Percentiles rank a stretch among this genome's conserved stretches.
Evolutionary conservation across 2,888 invertebrate species (phyloP).

Genomic region (Nephrocerus scutellatus): DNA sequence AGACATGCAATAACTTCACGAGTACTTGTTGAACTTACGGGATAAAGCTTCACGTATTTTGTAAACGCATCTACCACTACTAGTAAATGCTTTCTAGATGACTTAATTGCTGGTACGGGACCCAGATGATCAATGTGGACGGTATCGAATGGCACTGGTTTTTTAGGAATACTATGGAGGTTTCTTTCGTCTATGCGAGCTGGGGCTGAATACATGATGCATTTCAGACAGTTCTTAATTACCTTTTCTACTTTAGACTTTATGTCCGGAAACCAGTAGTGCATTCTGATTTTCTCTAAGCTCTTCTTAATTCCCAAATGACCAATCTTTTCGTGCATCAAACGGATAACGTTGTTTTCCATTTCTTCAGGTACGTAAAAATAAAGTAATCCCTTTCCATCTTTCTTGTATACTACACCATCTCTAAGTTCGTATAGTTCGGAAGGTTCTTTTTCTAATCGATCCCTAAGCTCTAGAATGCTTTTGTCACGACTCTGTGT

Average conservation of each 20-base stretch:
- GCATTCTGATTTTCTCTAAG: conserved; percentile 1
- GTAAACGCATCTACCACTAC: conserved; percentile 6
- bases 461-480: conserved; percentile 2
- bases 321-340: conserved; percentile 4
- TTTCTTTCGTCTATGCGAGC: neutral
- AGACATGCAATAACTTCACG: conserved; percentile 13
- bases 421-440: conserved; percentile 4
- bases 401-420: conserved; percentile 6
- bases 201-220: conserved; percentile 7
- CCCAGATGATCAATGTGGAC: conserved; percentile 2
- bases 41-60: conserved; percentile 1
- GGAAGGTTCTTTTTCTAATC: neutral
- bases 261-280: conserved; percentile 12
- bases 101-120: neutral
- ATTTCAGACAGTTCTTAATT: conserved; percentile 8
- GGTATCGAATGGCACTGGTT: conserved; percentile 1
- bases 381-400: neutral
- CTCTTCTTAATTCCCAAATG: conserved; percentile 3
- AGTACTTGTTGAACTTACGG: conserved; percentile 3
- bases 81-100: conserved; percentile 1
- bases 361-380: conserved; percentile 6
- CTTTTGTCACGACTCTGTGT: conserved; percentile 4
- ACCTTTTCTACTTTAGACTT: conserved; percentile 3
- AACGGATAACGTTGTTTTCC: conserved; percentile 4
- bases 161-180: conserved; percentile 4